Base-by-base conservation (phyloP, 1,140 invertebrate genomes). In the Trichonephila inaurata region DNA sequence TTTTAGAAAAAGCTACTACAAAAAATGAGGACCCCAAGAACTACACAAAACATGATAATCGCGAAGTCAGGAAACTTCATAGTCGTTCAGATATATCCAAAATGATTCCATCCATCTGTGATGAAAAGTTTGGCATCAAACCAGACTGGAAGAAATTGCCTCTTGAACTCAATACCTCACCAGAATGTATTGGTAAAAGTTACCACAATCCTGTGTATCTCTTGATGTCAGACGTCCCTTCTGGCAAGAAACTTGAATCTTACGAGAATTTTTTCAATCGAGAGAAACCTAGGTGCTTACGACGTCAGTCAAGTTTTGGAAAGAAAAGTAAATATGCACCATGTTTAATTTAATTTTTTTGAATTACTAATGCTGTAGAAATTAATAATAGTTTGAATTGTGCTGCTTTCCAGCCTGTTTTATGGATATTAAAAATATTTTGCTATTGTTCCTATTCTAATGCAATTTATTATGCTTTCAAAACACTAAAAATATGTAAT, bases 11-110 rank as follows among this genome's bases (percentile, higher is more conserved):
- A 64, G 16, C 21, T 21, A 51, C 14, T 18, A 51, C 10, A 24
- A 85, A 92, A 66, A 58, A 51, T 61, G 90, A 92, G 19, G 44
- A 83, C 18, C 8, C 0, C 16, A 92, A 92, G n/a, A 90, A 85
- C 14, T 92, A 92, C 33, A 14, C 92, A 19, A 94, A 94, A 66
- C 44, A 62, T 18, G 94, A 94, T 19, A 77, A 12, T 16, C 51
- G 86, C 16, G 89, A 89, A 19, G 21, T 86, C 6, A 64, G 86
- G 77, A 92, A 82, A 33, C 94, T 77, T 18, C 90, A 94, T 19
- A 94, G 94, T 19, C 94, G 92, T 7, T 94, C 94, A 24, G 94
- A 94, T 82, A 88, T 94, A 0, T 64, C 94, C 6, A 94, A 94
- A 86, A 94, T 94, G 94, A 92, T 94, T n/a, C 94, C 94, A 19